A percentile compares a stretch with the other conserved stretches of the same genome.
Conservation (phyloP, 2,113 vertebrate genomes). For the Acrocephalus arundinaceus region DNA sequence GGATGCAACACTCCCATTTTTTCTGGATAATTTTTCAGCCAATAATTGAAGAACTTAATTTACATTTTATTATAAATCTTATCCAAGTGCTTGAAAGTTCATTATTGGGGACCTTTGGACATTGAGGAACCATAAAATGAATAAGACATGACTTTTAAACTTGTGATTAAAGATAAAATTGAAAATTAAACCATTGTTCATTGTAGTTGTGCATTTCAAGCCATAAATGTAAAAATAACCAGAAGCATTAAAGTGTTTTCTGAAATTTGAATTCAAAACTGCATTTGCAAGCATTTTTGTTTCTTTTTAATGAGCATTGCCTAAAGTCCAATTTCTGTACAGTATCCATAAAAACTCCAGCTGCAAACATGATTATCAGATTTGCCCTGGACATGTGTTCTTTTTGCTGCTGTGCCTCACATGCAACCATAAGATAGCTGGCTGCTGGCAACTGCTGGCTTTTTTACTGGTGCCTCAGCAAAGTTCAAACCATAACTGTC, state of each 20-base stretch:
- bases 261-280: not conserved
- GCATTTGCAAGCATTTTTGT: not conserved
- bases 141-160: not conserved
- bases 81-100: not conserved
- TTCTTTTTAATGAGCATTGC: not conserved
- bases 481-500: not conserved
- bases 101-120: not conserved
- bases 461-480: not conserved
- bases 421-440: not conserved
- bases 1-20: not conserved
- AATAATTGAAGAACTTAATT: not conserved
- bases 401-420: not conserved
- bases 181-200: slow-evolving; percentile 7
- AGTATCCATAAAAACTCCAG: not conserved
- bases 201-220: not conserved
- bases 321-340: not conserved
- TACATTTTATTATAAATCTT: slow-evolving; percentile 11
- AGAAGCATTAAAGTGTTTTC: not conserved
- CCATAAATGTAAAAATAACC: not conserved
- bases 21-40: not conserved
- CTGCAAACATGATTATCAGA: not conserved
- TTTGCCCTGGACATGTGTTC: not conserved
- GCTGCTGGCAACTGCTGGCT: not conserved
- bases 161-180: slow-evolving; percentile 17
- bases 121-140: slow-evolving; percentile 15